Base-by-base conservation (phyloP, 2,888 invertebrate genomes). In the Antitype chi region DNA sequence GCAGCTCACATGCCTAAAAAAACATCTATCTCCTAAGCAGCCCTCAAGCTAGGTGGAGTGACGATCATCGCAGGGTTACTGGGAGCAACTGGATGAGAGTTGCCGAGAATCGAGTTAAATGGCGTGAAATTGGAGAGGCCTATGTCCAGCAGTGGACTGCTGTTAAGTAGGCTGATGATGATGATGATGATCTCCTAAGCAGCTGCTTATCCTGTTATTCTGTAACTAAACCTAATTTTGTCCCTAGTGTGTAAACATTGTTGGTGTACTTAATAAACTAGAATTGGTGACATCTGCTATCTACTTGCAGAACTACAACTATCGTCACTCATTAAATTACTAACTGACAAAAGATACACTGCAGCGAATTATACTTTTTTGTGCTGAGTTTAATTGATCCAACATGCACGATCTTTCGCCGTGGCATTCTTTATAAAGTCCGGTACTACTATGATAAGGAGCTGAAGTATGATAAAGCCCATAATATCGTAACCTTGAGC, bases 401-500 rank as follows among this genome's bases (percentile, higher is more conserved):
- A 66, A 23, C 13, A 49, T 23, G 13, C n/a, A 52, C 38, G 4
- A 70, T 72, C 7, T 71, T 11, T 43, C 52, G 17, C 25, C 38
- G 32, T 25, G 25, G 20, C 11, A 38, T 17, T 13, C 13, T 69
- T 25, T 38, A 69, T 57, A 15, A 28, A 8, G 38, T 38, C 8
- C 28, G 17, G 25, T 23, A 23, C 23, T 67, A 28, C 15, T 49
- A 17, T 53, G 25, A 2, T 6, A 55, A 15, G 9, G 28, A 47
- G 15, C 6, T 47, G 17, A 47, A 28, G 15, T 53, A 15, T 32
- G 20, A 20, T 32, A 55, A 25, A 13, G 23, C 2, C 20, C 4
- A 11, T 62, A n/a, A 13, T 77, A 28, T 15, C 9, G 20, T 47
- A 86, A 97, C 97, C 93, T 97, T 97, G 80, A 97, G 94, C 94